Evolutionary conservation across 2,888 invertebrate species (phyloP).

Genomic region (Yponomeuta malinellus): DNA sequence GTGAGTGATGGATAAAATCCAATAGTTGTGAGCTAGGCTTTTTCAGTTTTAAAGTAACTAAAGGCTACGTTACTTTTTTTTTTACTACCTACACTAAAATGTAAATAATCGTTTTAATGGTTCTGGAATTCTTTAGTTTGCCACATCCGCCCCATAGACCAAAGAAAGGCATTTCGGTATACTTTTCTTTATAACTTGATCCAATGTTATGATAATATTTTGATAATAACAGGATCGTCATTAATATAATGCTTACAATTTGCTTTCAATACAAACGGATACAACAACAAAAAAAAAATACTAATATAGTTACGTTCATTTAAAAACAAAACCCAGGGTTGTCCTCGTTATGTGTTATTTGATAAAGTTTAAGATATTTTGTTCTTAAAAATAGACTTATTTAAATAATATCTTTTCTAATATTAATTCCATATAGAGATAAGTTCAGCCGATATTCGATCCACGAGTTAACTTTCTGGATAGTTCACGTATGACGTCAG

Average conservation of each 20-base stretch:
- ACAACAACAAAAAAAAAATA: constrained; percentile 31
- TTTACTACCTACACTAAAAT: too few relatives aligned
- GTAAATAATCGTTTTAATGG: neutral
- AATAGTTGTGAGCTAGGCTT: constrained; percentile 55
- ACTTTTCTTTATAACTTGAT: neutral
- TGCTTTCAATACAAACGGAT: neutral
- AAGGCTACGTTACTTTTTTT: too few relatives aligned
- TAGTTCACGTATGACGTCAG: neutral
- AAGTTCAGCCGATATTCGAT: neutral
- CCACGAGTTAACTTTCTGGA: neutral
- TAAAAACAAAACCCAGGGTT: neutral
- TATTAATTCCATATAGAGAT: neutral
- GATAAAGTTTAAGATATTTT: constrained; percentile 6
- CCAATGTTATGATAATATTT: neutral
- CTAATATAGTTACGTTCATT: neutral
- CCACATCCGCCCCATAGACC: constrained; percentile 30
- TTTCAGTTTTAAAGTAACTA: constrained; percentile 20
- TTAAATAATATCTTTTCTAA: neutral
- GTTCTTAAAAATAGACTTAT: neutral
- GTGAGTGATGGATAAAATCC: constrained; percentile 62
- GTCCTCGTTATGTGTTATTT: constrained; percentile 1
- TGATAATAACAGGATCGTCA: neutral
- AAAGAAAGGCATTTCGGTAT: constrained; percentile 49
- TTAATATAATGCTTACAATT: neutral
- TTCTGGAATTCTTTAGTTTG: constrained; percentile 27